These are phyloP conservation scores for Pseudomyrmex gracilis DNA, from an alignment of 1,140 invertebrate genomes.

Conservation along the genomic window DNA sequence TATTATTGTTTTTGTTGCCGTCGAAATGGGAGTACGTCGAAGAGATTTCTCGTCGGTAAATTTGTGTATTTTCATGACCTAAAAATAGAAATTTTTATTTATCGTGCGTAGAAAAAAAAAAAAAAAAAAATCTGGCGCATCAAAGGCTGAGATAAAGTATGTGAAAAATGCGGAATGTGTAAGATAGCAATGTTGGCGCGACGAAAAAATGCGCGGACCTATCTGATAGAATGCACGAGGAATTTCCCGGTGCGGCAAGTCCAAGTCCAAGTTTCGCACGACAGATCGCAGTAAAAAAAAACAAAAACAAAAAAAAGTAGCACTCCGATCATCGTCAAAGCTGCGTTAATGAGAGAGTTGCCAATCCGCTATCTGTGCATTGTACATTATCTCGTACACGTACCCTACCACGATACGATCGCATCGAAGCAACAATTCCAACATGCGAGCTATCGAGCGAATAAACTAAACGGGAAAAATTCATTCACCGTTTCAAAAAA, in stretches of 20 bases:
- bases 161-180: background rate
- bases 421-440: background rate
- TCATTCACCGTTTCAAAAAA: too few species aligned
- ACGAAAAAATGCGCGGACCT: background rate
- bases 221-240: slow-evolving; percentile 9
- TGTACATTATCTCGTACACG: background rate
- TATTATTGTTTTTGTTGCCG: too few species aligned
- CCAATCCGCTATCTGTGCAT: too few species aligned
- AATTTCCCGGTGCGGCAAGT: background rate
- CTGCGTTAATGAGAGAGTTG: too few species aligned
- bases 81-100: too few species aligned
- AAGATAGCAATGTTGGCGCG: background rate
- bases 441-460: background rate
- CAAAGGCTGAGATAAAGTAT: background rate
- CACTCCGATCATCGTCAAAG: too few species aligned
- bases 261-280: background rate
- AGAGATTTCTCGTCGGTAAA: too few species aligned
- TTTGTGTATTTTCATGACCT: too few species aligned
- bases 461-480: background rate
- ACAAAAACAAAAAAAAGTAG: too few species aligned
- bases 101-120: too few species aligned
- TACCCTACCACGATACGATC: background rate
- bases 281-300: background rate
- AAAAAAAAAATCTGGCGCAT: too few species aligned
- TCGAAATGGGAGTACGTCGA: too few species aligned